A percentile compares a stretch with the other conserved stretches of the same genome.
These are phyloP conservation scores for Bombus superbus DNA, from an alignment of 1,140 invertebrate species.

Conservation along the genomic window DNA sequence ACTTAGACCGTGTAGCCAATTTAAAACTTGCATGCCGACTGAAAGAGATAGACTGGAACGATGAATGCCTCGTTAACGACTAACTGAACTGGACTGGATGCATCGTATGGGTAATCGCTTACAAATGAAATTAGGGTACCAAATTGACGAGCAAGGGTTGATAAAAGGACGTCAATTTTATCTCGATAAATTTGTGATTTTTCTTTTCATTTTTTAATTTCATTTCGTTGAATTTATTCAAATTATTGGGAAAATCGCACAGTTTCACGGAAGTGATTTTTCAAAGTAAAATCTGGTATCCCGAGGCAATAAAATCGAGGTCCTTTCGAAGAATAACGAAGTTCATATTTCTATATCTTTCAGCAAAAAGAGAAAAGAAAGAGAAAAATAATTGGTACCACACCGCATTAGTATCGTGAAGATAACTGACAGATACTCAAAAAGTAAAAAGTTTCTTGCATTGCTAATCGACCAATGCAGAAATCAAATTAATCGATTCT, in stretches of 20 bases:
- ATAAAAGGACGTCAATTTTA: too few relatives aligned
- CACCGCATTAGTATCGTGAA: neutral
- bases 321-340: neutral
- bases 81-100: neutral
- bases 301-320: too few relatives aligned
- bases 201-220: neutral
- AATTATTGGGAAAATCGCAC: too few relatives aligned
- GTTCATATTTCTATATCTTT: neutral
- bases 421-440: too few relatives aligned
- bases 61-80: neutral
- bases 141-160: neutral
- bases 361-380: neutral
- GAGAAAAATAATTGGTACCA: neutral
- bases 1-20: neutral
- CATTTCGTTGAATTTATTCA: fast-evolving
- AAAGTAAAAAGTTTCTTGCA: neutral
- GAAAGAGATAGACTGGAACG: slow-evolving; percentile 18
- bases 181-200: neutral
- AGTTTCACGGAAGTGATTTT: too few relatives aligned
- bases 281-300: neutral
- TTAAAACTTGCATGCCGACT: slow-evolving; percentile 30
- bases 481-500: too few relatives aligned
- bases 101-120: neutral
- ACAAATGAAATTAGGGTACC: neutral
- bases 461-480: neutral